Conservation (phyloP, 2,797 vertebrate species). For the Martes flavigula region DNA sequence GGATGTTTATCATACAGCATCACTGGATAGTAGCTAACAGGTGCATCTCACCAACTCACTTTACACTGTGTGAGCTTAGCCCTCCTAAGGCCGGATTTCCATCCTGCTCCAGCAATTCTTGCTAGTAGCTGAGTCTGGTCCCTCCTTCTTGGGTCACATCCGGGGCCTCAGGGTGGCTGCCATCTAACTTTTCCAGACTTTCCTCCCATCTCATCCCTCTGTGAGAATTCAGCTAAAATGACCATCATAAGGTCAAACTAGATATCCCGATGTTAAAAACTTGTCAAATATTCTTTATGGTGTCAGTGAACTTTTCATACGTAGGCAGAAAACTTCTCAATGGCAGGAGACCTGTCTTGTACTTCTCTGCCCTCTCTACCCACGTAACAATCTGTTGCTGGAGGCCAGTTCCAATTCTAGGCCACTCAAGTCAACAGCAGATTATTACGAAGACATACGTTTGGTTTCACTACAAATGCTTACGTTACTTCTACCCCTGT, state of each 20-base stretch:
- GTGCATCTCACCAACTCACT: not conserved
- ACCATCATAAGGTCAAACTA: not conserved
- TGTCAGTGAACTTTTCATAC: not conserved
- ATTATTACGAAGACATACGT: not conserved
- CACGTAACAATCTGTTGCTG: not conserved
- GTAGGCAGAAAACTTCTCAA: not conserved
- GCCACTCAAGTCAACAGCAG: not conserved
- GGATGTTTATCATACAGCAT: not conserved
- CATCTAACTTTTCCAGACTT: not conserved
- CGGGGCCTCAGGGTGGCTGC: not conserved
- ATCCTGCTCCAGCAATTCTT: not conserved
- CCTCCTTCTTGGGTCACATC: not conserved
- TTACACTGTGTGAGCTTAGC: not conserved
- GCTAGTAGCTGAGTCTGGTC: not conserved
- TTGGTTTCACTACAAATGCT: not conserved
- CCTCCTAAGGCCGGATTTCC: not conserved
- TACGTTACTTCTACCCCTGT: not conserved
- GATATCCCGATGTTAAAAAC: not conserved
- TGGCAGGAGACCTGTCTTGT: too few species aligned
- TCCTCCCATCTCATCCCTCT: not conserved
- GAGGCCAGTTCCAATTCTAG: not conserved
- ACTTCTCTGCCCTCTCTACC: not conserved
- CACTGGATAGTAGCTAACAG: not conserved
- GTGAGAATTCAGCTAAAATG: not conserved
- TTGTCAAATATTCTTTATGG: not conserved